Evolutionary conservation across 2,888 invertebrate genomes (phyloP), one percentile per base, ranked within the genome.

Genomic region (Agrotis exclamationis): DNA sequence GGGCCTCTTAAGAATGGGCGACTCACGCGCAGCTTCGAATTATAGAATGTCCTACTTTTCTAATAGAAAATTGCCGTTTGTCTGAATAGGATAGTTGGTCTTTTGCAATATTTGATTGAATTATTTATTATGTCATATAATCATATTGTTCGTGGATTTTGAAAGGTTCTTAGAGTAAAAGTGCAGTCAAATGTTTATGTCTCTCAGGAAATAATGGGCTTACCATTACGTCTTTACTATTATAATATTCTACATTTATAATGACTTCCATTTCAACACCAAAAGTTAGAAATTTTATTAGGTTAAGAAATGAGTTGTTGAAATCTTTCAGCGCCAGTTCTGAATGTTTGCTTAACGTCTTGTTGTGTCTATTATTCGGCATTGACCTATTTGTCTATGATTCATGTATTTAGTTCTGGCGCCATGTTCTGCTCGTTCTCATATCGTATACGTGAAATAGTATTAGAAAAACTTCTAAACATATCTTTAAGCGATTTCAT

Each of bases 1-100:
- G 96, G 89, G 90, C 92, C 88, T 87, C 89, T 92, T 92, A 89
- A 90, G 88, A 91, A 92, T 91, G 90, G 87, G 89, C 89, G 90
- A 87, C 93, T 92, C 93, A 90, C 91, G 91, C 91, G 86, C 88
- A 86, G 90, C 82, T 85, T 83, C 90, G 92, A 92, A 92, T 94
- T 93, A 93, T 91, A 93, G 92, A 90, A 88, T 88, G 95, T 81
- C 93, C 95, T 90, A 94, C 91, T 93, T 95, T 88, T 86, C 82
- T 88, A 86, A 86, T 87, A 89, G 90, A 91, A 89, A 86, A 88
- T 88, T 86, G 85, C 77, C 84, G 85, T 84, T 79, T 85, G 85
- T 84, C 79, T 75, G 78, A 66, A 67, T 69, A 70, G 74, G 56
- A 76, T 68, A 74, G 63, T 75, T 79, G 68, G 60, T 71, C 65